Conservation (phyloP, 2,797 vertebrate species). For the Poeciliopsis paucimaculata region DNA sequence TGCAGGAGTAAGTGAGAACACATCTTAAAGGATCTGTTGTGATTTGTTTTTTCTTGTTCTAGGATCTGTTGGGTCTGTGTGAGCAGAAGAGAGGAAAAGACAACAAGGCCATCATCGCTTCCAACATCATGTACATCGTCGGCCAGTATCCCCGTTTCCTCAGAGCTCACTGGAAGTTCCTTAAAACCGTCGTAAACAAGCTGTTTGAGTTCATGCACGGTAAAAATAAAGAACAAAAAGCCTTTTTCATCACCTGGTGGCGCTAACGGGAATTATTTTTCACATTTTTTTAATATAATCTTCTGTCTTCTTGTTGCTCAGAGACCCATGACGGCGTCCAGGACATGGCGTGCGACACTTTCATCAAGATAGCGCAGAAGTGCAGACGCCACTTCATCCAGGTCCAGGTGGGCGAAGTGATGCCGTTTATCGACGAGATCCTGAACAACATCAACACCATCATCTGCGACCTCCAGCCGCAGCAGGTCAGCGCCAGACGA, state of each 20-base stretch:
- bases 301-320: constrained; percentile 57
- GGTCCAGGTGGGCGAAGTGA: constrained; percentile 98
- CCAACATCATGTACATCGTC: constrained; percentile 99
- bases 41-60: background rate
- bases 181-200: constrained; percentile 98
- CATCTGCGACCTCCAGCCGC: constrained; percentile 98
- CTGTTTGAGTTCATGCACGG: constrained; percentile 99
- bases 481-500: constrained; percentile 84
- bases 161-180: constrained; percentile 97
- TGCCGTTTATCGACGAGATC: constrained; percentile 99
- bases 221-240: constrained; percentile 65
- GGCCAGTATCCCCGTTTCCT: constrained; percentile 97
- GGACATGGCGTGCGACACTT: constrained; percentile 99
- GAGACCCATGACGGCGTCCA: constrained; percentile 99
- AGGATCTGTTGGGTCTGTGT: constrained; percentile 96
- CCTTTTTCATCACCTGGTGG: background rate
- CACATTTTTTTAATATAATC: background rate
- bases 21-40: background rate
- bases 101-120: constrained; percentile 98
- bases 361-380: constrained; percentile 99
- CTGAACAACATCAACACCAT: constrained; percentile 99
- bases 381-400: constrained; percentile 98
- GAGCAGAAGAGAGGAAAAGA: constrained; percentile 98
- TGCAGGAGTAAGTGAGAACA: too few species aligned
- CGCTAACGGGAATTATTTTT: background rate